Percentiles rank a stretch among this genome's conserved stretches.
Conservation (phyloP, 2,797 vertebrate genomes). For the Tinamus major region DNA sequence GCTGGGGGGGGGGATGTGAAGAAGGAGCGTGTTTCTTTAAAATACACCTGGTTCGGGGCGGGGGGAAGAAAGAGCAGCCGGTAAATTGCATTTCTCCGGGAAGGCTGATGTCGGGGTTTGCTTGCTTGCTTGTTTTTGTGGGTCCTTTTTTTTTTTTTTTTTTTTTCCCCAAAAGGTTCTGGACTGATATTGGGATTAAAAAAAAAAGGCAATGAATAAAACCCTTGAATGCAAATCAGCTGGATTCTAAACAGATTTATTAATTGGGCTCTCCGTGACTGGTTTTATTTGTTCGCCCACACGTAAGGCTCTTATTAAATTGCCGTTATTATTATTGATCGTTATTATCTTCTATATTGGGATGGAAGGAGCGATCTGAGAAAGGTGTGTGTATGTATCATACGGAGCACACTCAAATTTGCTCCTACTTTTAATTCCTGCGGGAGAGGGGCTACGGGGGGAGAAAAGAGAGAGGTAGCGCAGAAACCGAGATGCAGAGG, state of each 20-base stretch:
- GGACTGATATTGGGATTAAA: not conserved
- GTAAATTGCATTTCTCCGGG: constrained; percentile 56
- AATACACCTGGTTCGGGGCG: constrained; percentile 67
- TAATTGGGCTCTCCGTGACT: not conserved
- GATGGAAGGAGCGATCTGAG: not conserved
- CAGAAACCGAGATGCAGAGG: not conserved
- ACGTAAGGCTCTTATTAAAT: not conserved
- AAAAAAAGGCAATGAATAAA: constrained; percentile 39
- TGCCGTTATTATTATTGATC: constrained; percentile 37
- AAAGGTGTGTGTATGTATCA: not conserved
- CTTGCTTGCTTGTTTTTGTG: not conserved
- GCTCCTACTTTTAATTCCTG: not conserved
- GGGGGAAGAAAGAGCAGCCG: not conserved
- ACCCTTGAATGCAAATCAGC: constrained; percentile 36
- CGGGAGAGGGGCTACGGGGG: not conserved
- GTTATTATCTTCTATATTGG: constrained; percentile 6
- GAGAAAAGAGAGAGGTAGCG: not conserved
- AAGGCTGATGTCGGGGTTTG: not conserved
- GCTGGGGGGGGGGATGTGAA: constrained; percentile 19
- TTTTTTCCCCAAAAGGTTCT: not conserved
- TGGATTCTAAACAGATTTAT: constrained; percentile 32
- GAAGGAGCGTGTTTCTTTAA: constrained; percentile 60
- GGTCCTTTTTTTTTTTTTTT: too few species aligned
- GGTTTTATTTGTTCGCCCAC: not conserved
- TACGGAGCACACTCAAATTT: not conserved